phyloP scores from a whole-genome alignment of 2,888 invertebrate genomes.

The Quadroppia sp. region DNA sequence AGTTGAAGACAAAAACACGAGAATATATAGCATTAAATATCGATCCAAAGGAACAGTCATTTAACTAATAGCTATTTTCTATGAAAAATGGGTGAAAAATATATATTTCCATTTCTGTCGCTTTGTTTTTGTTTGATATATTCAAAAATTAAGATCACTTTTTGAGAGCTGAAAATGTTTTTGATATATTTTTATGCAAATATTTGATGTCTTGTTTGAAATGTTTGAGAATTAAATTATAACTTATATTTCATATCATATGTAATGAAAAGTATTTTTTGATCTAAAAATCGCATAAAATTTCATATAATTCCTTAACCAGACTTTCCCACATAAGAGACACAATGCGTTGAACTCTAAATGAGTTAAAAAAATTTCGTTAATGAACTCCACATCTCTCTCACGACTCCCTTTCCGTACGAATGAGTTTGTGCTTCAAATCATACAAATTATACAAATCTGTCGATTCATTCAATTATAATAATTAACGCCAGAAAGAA shows the following conservation, averaged over 20 bases:
- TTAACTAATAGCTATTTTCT: constrained; percentile 11
- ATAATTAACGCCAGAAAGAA: background rate
- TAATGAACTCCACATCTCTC: background rate
- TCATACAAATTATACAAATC: no score
- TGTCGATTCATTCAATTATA: background rate
- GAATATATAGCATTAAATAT: constrained; percentile 7
- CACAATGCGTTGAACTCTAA: background rate
- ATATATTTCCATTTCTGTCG: background rate
- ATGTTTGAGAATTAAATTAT: background rate
- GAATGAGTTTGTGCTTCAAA: background rate
- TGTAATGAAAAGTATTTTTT: no score
- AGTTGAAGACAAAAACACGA: constrained; percentile 10
- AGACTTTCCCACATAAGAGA: background rate
- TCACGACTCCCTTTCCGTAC: background rate
- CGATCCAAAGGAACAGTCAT: constrained; percentile 2
- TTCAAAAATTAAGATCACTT: background rate
- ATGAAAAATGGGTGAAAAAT: background rate
- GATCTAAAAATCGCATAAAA: no score
- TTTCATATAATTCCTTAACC: no score
- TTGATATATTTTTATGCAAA: background rate
- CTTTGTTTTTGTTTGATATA: background rate
- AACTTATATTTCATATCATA: background rate
- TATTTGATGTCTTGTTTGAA: background rate
- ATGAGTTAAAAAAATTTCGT: background rate
- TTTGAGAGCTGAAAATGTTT: background rate